Percentiles rank a stretch among this genome's conserved stretches.
phyloP scores from a whole-genome alignment of 2,113 vertebrate species.

The Dinomys branickii region DNA sequence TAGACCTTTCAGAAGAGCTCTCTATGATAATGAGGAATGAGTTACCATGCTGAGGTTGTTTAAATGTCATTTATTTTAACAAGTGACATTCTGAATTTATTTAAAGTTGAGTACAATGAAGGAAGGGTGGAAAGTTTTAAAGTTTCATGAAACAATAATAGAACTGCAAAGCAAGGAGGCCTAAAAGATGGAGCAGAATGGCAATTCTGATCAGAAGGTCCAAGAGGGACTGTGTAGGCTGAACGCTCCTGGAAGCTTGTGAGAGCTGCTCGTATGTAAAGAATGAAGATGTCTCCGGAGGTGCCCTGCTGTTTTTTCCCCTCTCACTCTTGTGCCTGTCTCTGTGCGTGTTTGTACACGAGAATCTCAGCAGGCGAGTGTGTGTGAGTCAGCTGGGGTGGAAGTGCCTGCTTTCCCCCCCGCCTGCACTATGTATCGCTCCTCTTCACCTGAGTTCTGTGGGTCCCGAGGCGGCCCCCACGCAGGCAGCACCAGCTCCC shows the following conservation, averaged over 20 bases:
- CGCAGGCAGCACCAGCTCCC: neutral
- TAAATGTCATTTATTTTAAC: slow-evolving; percentile 83
- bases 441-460: fast-evolving
- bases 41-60: slow-evolving; percentile 81
- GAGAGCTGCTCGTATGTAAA: neutral
- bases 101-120: slow-evolving; percentile 82
- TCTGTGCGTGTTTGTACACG: neutral
- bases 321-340: fast-evolving
- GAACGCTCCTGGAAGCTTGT: neutral
- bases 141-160: slow-evolving; percentile 79
- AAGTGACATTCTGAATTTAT: slow-evolving; percentile 81
- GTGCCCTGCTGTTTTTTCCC: neutral
- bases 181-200: slow-evolving; percentile 9
- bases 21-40: slow-evolving; percentile 82
- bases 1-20: slow-evolving; percentile 81
- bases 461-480: neutral
- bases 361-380: neutral
- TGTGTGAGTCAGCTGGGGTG: neutral
- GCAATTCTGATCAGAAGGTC: neutral
- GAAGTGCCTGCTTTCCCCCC: neutral
- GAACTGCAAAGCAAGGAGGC: slow-evolving; percentile 64
- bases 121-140: slow-evolving; percentile 80
- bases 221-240: neutral
- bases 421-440: neutral
- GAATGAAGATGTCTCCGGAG: neutral